These are phyloP conservation scores for Sander vitreus DNA, from an alignment of 2,113 vertebrate genomes.

Conservation along the genomic window DNA sequence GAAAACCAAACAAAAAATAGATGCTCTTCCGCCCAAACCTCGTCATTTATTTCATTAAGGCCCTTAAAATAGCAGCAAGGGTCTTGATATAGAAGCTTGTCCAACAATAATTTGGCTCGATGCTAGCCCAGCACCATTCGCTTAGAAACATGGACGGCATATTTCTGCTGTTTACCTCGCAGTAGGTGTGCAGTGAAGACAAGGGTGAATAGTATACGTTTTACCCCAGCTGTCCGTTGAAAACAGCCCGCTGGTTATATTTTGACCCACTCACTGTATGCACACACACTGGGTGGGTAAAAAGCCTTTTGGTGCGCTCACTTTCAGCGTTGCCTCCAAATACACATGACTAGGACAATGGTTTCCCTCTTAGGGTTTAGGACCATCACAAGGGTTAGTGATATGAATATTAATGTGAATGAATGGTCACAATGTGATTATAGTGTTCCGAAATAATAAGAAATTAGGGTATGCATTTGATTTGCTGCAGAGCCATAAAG, in stretches of 20 bases:
- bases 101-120: not conserved
- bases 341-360: not conserved
- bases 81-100: not conserved
- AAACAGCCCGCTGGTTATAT: too few species aligned
- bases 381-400: not conserved
- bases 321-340: not conserved
- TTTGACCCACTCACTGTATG: too few species aligned
- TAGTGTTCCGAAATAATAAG: not conserved
- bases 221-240: too few species aligned
- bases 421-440: not conserved
- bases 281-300: too few species aligned
- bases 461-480: conserved; percentile 21
- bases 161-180: too few species aligned
- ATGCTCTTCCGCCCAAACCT: not conserved
- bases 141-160: not conserved
- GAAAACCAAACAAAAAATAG: not conserved
- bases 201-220: too few species aligned
- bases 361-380: not conserved
- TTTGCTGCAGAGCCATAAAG: conserved; percentile 43
- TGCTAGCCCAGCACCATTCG: not conserved
- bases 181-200: too few species aligned
- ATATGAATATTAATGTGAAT: not conserved
- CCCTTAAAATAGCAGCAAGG: not conserved
- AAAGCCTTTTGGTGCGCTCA: not conserved
- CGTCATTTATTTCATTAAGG: not conserved